These are phyloP conservation scores for Grallaria varia DNA, from an alignment of 2,113 vertebrate species.

Conservation along the genomic window DNA sequence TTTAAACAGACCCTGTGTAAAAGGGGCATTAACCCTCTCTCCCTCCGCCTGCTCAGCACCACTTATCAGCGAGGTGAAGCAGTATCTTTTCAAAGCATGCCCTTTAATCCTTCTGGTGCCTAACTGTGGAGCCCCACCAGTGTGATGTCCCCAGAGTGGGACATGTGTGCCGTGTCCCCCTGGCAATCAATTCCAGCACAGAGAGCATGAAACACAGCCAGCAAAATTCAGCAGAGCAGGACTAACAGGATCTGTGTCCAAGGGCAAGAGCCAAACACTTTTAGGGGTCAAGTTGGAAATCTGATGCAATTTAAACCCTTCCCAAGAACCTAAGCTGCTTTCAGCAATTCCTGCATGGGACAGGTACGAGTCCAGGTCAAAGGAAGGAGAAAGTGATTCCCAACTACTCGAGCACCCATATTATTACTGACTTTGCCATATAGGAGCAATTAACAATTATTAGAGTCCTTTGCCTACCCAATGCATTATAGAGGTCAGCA, in stretches of 20 bases:
- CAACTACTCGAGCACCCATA: not conserved
- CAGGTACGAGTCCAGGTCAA: not conserved
- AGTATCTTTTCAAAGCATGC: not conserved
- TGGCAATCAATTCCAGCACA: not conserved
- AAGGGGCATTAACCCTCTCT: conserved; percentile 9
- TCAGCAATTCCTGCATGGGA: not conserved
- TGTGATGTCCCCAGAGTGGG: not conserved
- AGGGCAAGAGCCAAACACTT: not conserved
- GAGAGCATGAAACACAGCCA: not conserved
- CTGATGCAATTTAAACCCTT: not conserved
- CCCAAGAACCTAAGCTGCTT: not conserved
- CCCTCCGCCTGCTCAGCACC: not conserved
- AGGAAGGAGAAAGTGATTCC: not conserved
- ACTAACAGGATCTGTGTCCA: not conserved
- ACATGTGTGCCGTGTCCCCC: accelerated
- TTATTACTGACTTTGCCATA: not conserved
- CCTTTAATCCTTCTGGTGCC: conserved; percentile 24
- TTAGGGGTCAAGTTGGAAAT: not conserved
- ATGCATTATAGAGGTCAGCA: not conserved
- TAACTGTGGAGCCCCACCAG: not conserved
- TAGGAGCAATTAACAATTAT: not conserved
- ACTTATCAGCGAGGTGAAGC: not conserved
- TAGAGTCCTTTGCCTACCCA: not conserved
- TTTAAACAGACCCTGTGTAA: conserved; percentile 7
- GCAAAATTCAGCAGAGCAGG: conserved; percentile 4